phyloP scores from a whole-genome alignment of 2,888 invertebrate species.

The Mesorhabditis spiculigera region DNA sequence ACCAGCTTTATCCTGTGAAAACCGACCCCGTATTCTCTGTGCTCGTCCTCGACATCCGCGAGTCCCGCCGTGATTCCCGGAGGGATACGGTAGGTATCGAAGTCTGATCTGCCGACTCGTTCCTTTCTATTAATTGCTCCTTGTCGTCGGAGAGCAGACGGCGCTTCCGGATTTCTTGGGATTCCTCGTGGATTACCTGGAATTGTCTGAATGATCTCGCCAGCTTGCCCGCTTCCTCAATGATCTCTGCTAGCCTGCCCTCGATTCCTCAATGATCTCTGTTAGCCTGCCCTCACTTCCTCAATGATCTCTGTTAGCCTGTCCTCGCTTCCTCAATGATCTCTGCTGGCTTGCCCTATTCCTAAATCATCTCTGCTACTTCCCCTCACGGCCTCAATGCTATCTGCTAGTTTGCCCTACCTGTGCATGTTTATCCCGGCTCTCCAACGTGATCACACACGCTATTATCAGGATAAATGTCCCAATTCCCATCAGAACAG shows the following conservation, averaged over 20 bases:
- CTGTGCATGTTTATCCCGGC: conserved; percentile 80
- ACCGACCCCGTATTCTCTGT: not conserved
- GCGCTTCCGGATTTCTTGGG: conserved; percentile 4
- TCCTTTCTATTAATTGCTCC: not conserved
- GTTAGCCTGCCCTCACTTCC: too few species aligned
- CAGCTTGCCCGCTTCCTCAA: too few species aligned
- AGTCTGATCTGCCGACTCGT: not conserved
- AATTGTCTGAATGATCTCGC: not conserved
- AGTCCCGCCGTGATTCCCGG: not conserved
- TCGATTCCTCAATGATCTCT: too few species aligned
- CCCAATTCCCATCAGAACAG: conserved; percentile 94
- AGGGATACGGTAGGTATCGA: not conserved
- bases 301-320: too few species aligned
- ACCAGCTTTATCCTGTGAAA: too few species aligned
- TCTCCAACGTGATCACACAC: conserved; percentile 97
- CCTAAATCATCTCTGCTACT: too few species aligned
- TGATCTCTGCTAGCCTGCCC: too few species aligned
- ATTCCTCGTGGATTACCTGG: conserved; percentile 1
- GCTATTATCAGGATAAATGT: conserved; percentile 95
- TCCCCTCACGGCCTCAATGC: too few species aligned
- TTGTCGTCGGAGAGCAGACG: not conserved
- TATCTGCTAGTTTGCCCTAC: conserved; percentile 13
- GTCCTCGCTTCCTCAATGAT: too few species aligned
- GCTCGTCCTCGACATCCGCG: not conserved
- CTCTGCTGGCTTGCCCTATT: too few species aligned